Evolutionary conservation across 2,797 vertebrate species (phyloP).

Genomic region (Enteromius afrohamiltoni): DNA sequence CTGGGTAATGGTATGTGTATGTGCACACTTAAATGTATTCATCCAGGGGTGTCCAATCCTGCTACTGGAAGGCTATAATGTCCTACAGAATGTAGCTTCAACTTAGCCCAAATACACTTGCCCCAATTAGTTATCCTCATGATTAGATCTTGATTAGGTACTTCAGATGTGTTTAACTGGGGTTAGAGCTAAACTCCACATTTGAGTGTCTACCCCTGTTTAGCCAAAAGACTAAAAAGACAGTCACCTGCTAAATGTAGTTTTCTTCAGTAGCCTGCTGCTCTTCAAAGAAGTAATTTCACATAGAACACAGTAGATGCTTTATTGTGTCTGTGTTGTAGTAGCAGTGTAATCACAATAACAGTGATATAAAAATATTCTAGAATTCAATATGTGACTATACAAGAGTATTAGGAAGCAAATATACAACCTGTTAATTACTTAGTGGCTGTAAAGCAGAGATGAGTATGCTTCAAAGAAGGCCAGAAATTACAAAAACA

Average conservation of each 20-base stretch:
- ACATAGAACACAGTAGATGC: slow-evolving; percentile 1
- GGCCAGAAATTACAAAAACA: slow-evolving; percentile 5
- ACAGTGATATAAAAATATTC: background rate
- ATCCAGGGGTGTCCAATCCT: background rate
- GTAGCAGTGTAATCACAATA: slow-evolving; percentile 2
- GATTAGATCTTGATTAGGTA: background rate
- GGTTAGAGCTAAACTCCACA: background rate
- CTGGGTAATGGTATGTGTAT: slow-evolving; percentile 1
- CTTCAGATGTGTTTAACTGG: background rate
- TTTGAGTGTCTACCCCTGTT: too few relatives aligned
- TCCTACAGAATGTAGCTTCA: background rate
- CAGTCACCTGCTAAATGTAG: slow-evolving; percentile 18
- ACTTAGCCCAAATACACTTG: background rate
- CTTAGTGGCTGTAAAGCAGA: slow-evolving; percentile 1
- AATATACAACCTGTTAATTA: slow-evolving; percentile 1
- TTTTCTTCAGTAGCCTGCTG: background rate
- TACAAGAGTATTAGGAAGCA: background rate
- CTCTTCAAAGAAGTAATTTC: slow-evolving; percentile 31
- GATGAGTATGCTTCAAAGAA: slow-evolving; percentile 30
- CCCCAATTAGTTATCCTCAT: background rate
- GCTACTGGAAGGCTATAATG: background rate
- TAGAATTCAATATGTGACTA: background rate
- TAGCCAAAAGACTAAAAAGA: slow-evolving; percentile 9
- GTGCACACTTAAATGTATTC: background rate
- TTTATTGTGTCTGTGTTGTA: background rate